Conservation (phyloP, 2,797 vertebrate genomes). For the Poecilia wingei region DNA sequence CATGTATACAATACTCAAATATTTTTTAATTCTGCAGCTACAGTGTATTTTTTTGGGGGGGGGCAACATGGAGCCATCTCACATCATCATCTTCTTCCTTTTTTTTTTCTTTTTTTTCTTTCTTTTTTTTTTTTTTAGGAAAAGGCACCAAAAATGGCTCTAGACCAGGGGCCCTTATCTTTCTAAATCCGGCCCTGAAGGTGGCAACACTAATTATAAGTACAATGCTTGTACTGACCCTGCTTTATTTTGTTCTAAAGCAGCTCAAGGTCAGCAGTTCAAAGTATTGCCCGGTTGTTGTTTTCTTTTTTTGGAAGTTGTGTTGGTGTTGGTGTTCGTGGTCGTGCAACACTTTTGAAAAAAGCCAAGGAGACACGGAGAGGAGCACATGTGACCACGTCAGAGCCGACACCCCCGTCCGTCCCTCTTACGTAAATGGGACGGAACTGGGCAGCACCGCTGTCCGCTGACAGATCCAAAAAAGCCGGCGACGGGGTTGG, state of each 20-base stretch:
- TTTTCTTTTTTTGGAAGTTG: constrained; percentile 4
- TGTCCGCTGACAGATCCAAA: constrained; percentile 15
- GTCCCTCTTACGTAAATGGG: constrained; percentile 62
- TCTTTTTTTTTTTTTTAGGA: too few species aligned
- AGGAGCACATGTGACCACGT: constrained; percentile 60
- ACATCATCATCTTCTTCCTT: too few species aligned
- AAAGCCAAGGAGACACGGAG: neutral
- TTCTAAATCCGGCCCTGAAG: too few species aligned
- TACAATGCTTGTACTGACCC: neutral
- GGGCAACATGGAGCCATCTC: too few species aligned
- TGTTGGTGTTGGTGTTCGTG: constrained; percentile 7
- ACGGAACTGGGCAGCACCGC: constrained; percentile 4
- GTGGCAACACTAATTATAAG: neutral
- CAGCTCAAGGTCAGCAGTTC: constrained; percentile 18
- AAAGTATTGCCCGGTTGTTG: constrained; percentile 5
- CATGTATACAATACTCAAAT: too few species aligned
- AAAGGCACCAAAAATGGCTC: too few species aligned
- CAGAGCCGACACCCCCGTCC: constrained; percentile 79
- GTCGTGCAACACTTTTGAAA: constrained; percentile 15
- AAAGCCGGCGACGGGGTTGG: neutral
- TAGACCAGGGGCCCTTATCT: too few species aligned
- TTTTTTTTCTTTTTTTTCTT: too few species aligned
- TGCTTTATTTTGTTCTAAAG: neutral
- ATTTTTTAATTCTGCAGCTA: too few species aligned
- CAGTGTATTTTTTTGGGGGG: too few species aligned